Conservation (phyloP, 2,113 vertebrate genomes). For the Leptodactylus fuscus region DNA sequence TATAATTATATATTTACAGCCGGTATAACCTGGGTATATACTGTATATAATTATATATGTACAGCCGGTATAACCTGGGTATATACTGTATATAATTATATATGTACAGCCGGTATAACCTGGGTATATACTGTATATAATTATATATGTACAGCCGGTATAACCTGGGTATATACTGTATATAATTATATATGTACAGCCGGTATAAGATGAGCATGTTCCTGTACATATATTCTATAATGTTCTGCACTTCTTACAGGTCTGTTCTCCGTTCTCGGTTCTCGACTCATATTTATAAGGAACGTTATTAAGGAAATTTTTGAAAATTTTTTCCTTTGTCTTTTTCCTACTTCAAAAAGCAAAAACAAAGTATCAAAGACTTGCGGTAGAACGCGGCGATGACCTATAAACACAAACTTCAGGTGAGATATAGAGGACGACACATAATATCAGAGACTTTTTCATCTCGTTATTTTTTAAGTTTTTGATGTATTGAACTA, state of each 20-base stretch:
- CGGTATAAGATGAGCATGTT: not conserved
- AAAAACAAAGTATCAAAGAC: not conserved
- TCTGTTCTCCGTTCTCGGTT: too few species aligned
- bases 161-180: too few species aligned
- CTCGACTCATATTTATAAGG: not conserved
- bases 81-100: too few species aligned
- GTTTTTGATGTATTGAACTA: not conserved
- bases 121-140: too few species aligned
- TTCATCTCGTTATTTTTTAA: not conserved
- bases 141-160: too few species aligned
- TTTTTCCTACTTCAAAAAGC: not conserved
- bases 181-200: too few species aligned
- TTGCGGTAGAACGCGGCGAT: not conserved
- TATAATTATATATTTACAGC: too few species aligned
- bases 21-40: too few species aligned
- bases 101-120: too few species aligned
- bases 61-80: too few species aligned
- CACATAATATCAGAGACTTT: not conserved
- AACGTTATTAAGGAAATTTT: not conserved
- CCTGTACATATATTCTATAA: not conserved
- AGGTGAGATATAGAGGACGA: not conserved
- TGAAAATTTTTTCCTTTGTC: not conserved
- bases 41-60: too few species aligned
- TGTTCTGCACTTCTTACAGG: too few species aligned
- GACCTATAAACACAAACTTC: not conserved